Evolutionary conservation across 2,888 invertebrate genomes (phyloP), one percentile per base, ranked within the genome.

Genomic region (Parascotia fuliginaria): DNA sequence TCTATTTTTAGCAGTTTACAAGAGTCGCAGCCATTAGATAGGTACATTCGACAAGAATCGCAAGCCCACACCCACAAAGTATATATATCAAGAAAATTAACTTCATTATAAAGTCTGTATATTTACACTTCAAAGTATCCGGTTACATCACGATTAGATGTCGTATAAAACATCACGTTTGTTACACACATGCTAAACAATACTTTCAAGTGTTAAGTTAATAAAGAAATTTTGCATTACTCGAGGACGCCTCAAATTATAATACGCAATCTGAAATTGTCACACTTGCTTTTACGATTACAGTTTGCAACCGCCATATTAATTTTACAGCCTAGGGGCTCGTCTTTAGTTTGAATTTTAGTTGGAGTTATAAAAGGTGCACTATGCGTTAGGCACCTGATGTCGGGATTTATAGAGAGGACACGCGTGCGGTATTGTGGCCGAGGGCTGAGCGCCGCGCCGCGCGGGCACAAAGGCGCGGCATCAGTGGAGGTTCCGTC

Each of bases 401-500:
- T 67, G 65, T 40, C 47, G 54, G 56, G 61, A 54, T 65, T 56
- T 65, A 65, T 58, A 55, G 59, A 48, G 61, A 54, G 72, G 60
- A 69, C 70, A 74, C 73, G 71, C 77, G 70, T 65, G 67, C 65
- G 55, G 63, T 67, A 65, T 62, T 66, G 65, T 47, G 54, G 27
- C 43, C 24, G 39, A 48, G 29, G 46, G 39, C 31, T 48, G 42
- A 50, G 55, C 54, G 60, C 56, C 45, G 48, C 47, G 42, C 47
- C 19, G 5, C 3, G 3, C 19, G 24, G 40, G 55, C 64, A 73
- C 70, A 73, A 75, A 73, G 70, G 63, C 60, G 43, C 45, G 59
- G 56, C 55, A 60, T 66, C 73, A 70, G 63, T 66, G 70, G 68
- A 69, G 81, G 83, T 81, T 83, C 86, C 84, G 84, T 81, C 85